Evolutionary conservation across 2,888 invertebrate species (phyloP), one percentile per base, ranked within the genome.

Genomic region (Scaptomyza caliginosa): DNA sequence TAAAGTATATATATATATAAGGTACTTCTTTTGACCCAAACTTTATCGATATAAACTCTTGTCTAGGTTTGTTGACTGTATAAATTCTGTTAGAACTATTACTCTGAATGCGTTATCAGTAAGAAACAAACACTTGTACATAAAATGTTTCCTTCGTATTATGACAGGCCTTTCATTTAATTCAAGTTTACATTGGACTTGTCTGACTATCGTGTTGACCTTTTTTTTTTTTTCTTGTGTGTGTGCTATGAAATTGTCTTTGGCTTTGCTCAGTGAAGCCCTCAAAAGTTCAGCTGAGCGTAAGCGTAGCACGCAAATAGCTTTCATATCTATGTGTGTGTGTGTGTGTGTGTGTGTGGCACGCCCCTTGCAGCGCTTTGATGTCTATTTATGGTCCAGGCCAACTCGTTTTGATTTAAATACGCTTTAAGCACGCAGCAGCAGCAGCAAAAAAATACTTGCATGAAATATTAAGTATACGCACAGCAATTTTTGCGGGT

Each of bases 301-400:
- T 65, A 60, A 67, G 73, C 59, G 66, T 62, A 59, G 51, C 64
- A 75, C 88, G 86, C 88, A 81, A 87, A 87, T 87, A 82, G 83
- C 77, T 55, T 24, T 52, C 19, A 52, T 55, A 30, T 38, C 40
- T 34, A 16, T 32, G 7, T 39, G 24, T 57, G 17, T 28, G 7
- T 34, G 55, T 68, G 17, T 48, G 50, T 39, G 24, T 52, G 54
- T 45, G 49, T 67, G 28, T 46, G 32, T 46, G 48, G 51, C 66
- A 59, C 66, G 57, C 71, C 57, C 56, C 34, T 62, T 52, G 58
- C 36, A 62, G 34, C 56, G 48, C 70, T 72, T 81, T 81, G 88
- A 81, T 85, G 81, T 81, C 81, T 87, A 81, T 81, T 81, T 85
- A 49, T 54, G 79, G 71, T 39, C 50, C 51, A 58, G 60, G 30